These are phyloP conservation scores for Zygaena filipendulae DNA, from an alignment of 2,888 invertebrate species.

Conservation along the genomic window DNA sequence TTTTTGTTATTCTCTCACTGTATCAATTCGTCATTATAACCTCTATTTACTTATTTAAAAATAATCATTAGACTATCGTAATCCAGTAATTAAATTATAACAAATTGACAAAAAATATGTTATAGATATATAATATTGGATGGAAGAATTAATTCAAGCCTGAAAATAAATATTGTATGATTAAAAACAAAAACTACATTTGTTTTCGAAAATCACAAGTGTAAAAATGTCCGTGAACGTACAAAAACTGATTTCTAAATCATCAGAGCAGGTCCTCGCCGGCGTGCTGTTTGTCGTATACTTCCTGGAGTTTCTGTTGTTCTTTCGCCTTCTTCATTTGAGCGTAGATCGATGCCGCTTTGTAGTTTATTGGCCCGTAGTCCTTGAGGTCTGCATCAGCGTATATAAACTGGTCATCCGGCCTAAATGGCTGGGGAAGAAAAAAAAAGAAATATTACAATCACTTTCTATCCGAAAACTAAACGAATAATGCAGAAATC, in stretches of 20 bases:
- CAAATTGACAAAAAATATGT: too few relatives aligned
- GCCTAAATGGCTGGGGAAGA: slow-evolving; percentile 78
- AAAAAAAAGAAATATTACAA: slow-evolving; percentile 8
- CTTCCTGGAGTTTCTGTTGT: slow-evolving; percentile 56
- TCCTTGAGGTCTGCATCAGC: slow-evolving; percentile 91
- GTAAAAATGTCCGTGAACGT: neutral
- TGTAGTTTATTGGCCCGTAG: slow-evolving; percentile 93
- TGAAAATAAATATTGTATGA: too few relatives aligned
- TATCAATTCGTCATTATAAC: too few relatives aligned
- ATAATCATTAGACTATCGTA: too few relatives aligned
- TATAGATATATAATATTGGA: too few relatives aligned
- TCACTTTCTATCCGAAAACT: neutral
- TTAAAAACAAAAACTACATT: too few relatives aligned
- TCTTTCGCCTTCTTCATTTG: slow-evolving; percentile 75
- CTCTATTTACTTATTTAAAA: too few relatives aligned
- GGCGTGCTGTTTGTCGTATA: slow-evolving; percentile 44
- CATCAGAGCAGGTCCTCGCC: slow-evolving; percentile 49
- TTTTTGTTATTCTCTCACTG: too few relatives aligned
- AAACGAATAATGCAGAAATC: too few relatives aligned
- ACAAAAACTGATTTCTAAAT: neutral
- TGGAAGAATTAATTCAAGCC: slow-evolving; percentile 18
- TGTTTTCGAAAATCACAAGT: too few relatives aligned
- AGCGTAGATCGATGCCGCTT: slow-evolving; percentile 86
- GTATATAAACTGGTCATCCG: slow-evolving; percentile 85
- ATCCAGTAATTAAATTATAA: too few relatives aligned